Evolutionary conservation across 2,888 invertebrate genomes (phyloP), one percentile per base, ranked within the genome.

Genomic region (Epinotia ramella): DNA sequence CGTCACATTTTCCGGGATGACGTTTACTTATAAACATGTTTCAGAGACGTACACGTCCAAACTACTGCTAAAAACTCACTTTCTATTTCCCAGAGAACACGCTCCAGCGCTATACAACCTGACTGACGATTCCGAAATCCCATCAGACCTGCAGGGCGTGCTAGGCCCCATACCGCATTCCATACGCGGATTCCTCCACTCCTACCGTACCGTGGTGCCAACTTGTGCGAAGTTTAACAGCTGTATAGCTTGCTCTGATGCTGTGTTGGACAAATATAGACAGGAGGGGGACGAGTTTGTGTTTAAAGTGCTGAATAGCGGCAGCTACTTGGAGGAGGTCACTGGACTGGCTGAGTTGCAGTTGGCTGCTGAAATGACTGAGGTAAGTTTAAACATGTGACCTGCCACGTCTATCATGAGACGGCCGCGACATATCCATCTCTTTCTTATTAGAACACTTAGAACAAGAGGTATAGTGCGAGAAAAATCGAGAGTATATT

Each of bases 121-220:
- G 60, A 88, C 88, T 16, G 87, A 86, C 46, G 86, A 86, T 20
- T 81, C 85, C 0, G 90, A 89, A 9, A 84, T 89, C 11, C 82
- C 88, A 0, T 74, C 86, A 1, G 84, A 88, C 33, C 88, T 95
- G 0, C 95, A 96, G 82, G 96, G 97, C 0, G 92, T 97, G 1
- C 92, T 99, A 0, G 99, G 99, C 0, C 95, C 97, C 0, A 93
- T 99, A 44, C 99, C 99, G 0, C 99, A 99, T 88, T 97, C 99
- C 6, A 97, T 99, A 79, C 95, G 99, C 56, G 99, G 99, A 0
- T 99, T 98, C 88, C 92, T 99, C 4, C 97, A 97, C 80, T 96
- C 96, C 60, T 98, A 97, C 87, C 96, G 97, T 79, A 97, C 97
- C 68, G 96, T 98, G 57, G 89, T 97, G 72, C 99, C 99, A 0